Conservation (phyloP, 2,797 vertebrate genomes). For the Atherinosoma microstoma region DNA sequence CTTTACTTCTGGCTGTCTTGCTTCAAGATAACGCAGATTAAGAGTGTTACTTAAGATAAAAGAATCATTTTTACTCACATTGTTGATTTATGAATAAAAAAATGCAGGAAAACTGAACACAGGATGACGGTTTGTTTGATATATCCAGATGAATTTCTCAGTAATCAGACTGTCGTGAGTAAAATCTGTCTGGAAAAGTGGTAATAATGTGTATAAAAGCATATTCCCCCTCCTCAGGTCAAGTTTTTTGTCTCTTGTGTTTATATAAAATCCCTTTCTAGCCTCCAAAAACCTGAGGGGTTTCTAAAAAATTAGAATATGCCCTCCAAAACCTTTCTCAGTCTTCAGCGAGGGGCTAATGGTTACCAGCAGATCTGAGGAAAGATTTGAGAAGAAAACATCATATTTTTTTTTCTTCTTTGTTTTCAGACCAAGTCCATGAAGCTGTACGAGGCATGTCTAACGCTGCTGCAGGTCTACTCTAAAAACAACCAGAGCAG, state of each 20-base stretch:
- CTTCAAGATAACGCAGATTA: no score
- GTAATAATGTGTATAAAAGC: neutral
- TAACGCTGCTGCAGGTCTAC: constrained; percentile 97
- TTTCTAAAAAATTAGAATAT: no score
- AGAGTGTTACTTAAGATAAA: neutral
- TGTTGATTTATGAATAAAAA: neutral
- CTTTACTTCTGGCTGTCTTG: no score
- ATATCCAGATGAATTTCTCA: neutral
- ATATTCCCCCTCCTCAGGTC: neutral
- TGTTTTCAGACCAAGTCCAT: constrained; percentile 91
- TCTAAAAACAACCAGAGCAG: constrained; percentile 96
- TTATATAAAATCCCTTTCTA: no score
- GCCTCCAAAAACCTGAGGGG: no score
- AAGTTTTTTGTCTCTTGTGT: neutral
- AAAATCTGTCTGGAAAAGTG: neutral
- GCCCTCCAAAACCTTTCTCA: no score
- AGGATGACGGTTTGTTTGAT: neutral
- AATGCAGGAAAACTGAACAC: neutral
- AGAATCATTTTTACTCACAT: neutral
- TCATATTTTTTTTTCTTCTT: neutral
- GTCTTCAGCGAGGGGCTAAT: no score
- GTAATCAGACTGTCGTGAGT: no score
- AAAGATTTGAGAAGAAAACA: neutral
- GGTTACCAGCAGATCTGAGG: no score
- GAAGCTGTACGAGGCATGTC: constrained; percentile 97